Evolutionary conservation across 1,140 invertebrate species (phyloP), one percentile per base, ranked within the genome.

Genomic region (Orchesella cincta): DNA sequence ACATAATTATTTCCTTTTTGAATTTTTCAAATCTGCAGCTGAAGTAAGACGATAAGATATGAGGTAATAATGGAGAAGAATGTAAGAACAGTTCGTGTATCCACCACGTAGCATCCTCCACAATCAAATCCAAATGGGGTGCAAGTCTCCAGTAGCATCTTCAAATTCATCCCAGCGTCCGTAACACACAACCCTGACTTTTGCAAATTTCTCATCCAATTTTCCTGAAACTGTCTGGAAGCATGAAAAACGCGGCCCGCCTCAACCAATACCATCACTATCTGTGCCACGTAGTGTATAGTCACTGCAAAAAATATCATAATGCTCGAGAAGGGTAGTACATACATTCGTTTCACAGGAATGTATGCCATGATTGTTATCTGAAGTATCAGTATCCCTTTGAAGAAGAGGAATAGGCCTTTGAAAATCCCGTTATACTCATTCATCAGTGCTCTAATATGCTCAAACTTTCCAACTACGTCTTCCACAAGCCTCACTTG

Each of bases 1-100:
- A n/a, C n/a, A n/a, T n/a, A n/a, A n/a, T n/a, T n/a, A n/a, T n/a
- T n/a, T n/a, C n/a, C n/a, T n/a, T 46, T 46, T 46, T 46, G 18
- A 46, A 18, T 57, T 57, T 57, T n/a, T n/a, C n/a, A 57, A 57
- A 57, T 57, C 5, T 57, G 54, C 54, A 57, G 5, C 26, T 57
- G 54, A 5, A 57, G 23, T 23, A 57, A 18, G 14, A 57, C 54
- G 14, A 57, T 57, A 57, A 57, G 54, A 23, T 57, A 57, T 12
- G 12, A 18, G 12, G 54, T 57, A 5, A 57, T 23, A n/a, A 57
- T 57, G 3, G 54, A 57, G 23, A 57, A 57, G 23, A 57, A 57
- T 57, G 54, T 57, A 5, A 57, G 54, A 23, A 57, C 54, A 5
- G 54, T 57, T 57, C 54, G 12, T 23, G 12, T 57, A 5, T 23